Base-by-base conservation (phyloP, 2,888 invertebrate genomes). In the Pimpla rufipes region DNA sequence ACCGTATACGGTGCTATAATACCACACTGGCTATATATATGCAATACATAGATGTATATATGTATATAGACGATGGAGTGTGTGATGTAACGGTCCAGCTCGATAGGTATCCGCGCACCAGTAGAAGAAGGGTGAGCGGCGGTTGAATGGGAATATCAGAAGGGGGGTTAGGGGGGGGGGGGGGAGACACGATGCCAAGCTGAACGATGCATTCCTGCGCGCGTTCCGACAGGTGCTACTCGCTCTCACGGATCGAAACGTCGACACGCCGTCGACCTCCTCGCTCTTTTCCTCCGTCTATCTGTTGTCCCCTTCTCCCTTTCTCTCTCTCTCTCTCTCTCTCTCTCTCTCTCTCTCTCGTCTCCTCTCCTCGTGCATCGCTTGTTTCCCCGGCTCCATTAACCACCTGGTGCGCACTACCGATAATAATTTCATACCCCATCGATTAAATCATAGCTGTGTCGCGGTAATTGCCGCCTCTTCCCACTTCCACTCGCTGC, bases 371-470 rank as follows among this genome's bases (percentile, higher is more conserved):
- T 78, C 83, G 83, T 80, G 79, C 73, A 74, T 82, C 76, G 73
- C 81, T 79, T 80, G 74, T 80, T 76, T 77, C 68, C 57, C 50
- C 5, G 70, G 68, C 83, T 85, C 88, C 88, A 88, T 90, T 89
- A 87, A 83, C 84, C 88, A 88, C 83, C 88, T 89, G 88, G 83
- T 70, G 78, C 83, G 73, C 85, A 87, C 88, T 84, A 87, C 87
- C 87, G 89, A 89, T 89, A 87, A 89, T 88, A 88, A 89, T 90
- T 91, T 88, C 86, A 87, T 85, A 86, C 85, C 79, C 85, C 86
- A 87, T 85, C 88, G 89, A 90, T 90, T 89, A 88, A 90, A 91
- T 90, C 88, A 87, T 88, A 86, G 86, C 86, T 84, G 71, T 76
- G 55, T 45, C 29, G 64, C 52, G 79, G 66, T 77, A 75, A 81